Base-by-base conservation (phyloP, 1,140 invertebrate genomes). In the Parasteatoda tepidariorum region DNA sequence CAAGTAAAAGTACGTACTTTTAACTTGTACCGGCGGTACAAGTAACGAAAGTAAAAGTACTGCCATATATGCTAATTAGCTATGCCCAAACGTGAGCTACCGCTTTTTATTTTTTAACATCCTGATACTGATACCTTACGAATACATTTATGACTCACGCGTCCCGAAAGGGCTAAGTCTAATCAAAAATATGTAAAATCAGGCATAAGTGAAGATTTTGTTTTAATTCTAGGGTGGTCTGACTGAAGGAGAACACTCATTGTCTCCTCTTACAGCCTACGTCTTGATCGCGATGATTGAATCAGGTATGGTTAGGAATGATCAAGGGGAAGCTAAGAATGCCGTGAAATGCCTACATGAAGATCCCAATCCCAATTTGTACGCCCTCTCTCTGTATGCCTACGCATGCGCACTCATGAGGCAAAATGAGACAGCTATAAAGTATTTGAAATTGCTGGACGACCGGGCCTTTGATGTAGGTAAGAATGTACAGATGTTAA, bases 241-340 rank as follows among this genome's bases (percentile, higher is more conserved):
- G 1, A 90, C 91, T 64, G 88, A 87, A 7, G 87, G 91, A 5
- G 92, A 93, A 26, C 90, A 91, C 1, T 91, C 89, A 28, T 88
- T 91, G 0, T 91, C 85, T 18, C 66, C 92, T 0, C 87, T 94
- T 13, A 93, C 93, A 0, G 93, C 93, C 0, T 94, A 93, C 86
- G 92, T 94, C 33, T 86, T 93, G 2, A 91, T 93, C 2, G 90
- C 93, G 0, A 89, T 94, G 3, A 85, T 93, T 2, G 92, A 94
- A 85, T 92, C 92, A 26, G 89, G 90, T 3, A 88, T 87, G 34
- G 30, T 11, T 0, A 13, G 2, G 22, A 34, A 11, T 1, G 33
- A 79, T 0, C 48, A 61, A 18, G 22, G 9, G 3, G 85, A 90
- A 2, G 87, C 91, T 9, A 88, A 88, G 0, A 91, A 92, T 86